phyloP scores from a whole-genome alignment of 1,140 invertebrate genomes.

The Ips typographus region DNA sequence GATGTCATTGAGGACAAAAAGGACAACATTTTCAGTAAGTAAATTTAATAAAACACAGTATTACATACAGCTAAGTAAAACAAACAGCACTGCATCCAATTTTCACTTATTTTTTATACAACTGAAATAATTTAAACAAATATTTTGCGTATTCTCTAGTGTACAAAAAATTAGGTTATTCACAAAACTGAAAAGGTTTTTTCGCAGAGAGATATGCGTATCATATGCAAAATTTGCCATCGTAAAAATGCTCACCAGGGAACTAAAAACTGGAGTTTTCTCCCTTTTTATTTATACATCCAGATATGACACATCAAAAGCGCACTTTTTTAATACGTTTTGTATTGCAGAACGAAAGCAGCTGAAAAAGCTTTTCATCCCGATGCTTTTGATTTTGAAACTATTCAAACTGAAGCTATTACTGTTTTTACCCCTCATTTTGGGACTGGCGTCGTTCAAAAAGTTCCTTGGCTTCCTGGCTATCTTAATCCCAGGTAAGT shows the following conservation, averaged over 20 bases:
- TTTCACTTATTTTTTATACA: too few species aligned
- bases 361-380: constrained; percentile 79
- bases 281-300: not conserved
- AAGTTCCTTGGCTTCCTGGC: constrained; percentile 77
- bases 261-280: not conserved
- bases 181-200: too few species aligned
- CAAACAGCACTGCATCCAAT: too few species aligned
- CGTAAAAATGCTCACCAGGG: too few species aligned
- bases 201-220: too few species aligned
- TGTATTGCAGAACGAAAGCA: constrained; percentile 68
- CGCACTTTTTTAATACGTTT: not conserved
- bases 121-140: too few species aligned
- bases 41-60: not conserved
- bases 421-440: constrained; percentile 75
- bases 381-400: constrained; percentile 76
- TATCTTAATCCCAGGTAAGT: constrained; percentile 66
- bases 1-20: constrained; percentile 79
- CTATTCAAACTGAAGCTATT: constrained; percentile 81
- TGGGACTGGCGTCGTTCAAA: constrained; percentile 80
- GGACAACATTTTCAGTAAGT: constrained; percentile 75
- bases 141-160: too few species aligned
- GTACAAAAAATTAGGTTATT: too few species aligned
- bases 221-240: too few species aligned
- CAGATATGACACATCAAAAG: too few species aligned
- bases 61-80: too few species aligned